Base-by-base conservation (phyloP, 2,888 invertebrate genomes). In the Rhingia rostrata region DNA sequence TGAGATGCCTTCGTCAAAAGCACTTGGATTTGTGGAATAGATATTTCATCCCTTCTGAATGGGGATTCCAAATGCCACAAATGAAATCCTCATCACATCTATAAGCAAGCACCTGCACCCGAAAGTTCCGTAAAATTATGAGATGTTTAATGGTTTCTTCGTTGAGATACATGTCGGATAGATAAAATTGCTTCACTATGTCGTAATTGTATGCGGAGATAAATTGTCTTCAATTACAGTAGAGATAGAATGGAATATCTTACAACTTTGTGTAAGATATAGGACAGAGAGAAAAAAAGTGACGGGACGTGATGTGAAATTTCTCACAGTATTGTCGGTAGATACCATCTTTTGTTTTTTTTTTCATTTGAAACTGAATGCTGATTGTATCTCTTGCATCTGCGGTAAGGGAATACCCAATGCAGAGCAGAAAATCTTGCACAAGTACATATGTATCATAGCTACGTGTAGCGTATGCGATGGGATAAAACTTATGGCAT, bases 161-260 rank as follows among this genome's bases (percentile, higher is more conserved):
- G 32, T 22, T 12, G 35, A 35, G 70, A 60, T 66, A 73, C 61
- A 81, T 69, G 61, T 74, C 67, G 56, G 37, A 33, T 60, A 39
- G 51, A 75, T 75, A 39, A 70, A 75, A 64, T 81, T 69, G 51
- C 56, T 69, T 49, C 37, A 63, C 43, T 47, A 14, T 51, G 64
- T 1, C 22, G 22, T 75, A 70, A 81, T 70, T 64, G 70, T 70
- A 64, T 75, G 75, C 64, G 75, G 47, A 70, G 67, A 67, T 78
- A 61, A 72, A 83, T 73, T 83, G 72, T 83, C 72, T 78, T 78
- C 78, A 78, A 73, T 78, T 83, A 83, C 67, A 72, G 54, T 22
- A n/a, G 6, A 61, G 67, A 80, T 56, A 63, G 47, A 22, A 73
- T 32, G 53, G 58, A 53, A 81, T 60, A 39, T 63, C 37, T 49